These are phyloP conservation scores for Cathartes aura DNA, from an alignment of 2,113 vertebrate genomes.

Conservation along the genomic window DNA sequence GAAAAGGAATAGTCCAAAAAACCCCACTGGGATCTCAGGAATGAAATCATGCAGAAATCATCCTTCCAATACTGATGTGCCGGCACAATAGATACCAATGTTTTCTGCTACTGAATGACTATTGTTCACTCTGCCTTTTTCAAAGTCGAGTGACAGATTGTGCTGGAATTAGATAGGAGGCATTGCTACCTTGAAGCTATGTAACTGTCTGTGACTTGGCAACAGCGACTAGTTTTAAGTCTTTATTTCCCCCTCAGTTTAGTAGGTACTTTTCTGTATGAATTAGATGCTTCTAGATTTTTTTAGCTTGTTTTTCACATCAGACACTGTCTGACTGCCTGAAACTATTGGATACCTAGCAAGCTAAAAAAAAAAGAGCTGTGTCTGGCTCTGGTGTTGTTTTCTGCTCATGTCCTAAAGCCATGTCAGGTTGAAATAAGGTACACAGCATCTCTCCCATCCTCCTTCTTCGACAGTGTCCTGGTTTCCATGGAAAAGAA, in stretches of 20 bases:
- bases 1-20: neutral
- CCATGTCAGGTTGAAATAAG: neutral
- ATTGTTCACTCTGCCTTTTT: neutral
- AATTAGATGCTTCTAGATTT: neutral
- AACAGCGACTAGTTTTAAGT: neutral
- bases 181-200: neutral
- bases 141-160: neutral
- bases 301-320: neutral
- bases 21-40: neutral
- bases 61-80: neutral
- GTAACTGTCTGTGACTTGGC: neutral
- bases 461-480: neutral
- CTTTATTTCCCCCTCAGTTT: neutral
- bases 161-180: neutral
- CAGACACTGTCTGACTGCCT: neutral
- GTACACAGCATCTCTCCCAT: neutral
- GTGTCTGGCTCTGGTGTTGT: neutral
- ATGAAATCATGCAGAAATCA: neutral
- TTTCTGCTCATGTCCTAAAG: conserved; percentile 20
- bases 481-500: conserved; percentile 1
- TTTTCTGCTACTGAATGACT: neutral
- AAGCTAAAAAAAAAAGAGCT: neutral
- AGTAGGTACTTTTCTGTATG: neutral
- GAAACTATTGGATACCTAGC: neutral
- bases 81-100: neutral